Base-by-base conservation (phyloP, 2,113 vertebrate species). In the Coryphaenoides rupestris region DNA sequence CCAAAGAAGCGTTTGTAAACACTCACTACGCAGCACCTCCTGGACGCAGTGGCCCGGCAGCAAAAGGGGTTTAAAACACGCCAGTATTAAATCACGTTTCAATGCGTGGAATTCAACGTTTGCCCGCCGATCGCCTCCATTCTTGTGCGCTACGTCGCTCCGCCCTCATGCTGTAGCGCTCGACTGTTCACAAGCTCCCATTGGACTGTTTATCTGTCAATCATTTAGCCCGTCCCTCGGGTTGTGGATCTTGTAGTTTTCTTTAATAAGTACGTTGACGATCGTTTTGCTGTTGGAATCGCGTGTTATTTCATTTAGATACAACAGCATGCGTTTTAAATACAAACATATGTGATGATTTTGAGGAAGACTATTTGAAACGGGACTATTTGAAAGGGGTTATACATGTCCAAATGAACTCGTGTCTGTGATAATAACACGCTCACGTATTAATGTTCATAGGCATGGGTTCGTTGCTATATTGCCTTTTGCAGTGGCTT, bases 21-120 rank as follows among this genome's bases (percentile, higher is more conserved):
- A 3, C 28, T 49, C 21, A 22, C 2, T 21, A 40, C 33, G 13
- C 21, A 22, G 55, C 54, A n/a, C 22, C 22, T 45, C 50, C 46
- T 1, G 10, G n/a, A n/a, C n/a, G 1, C 19, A 40, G 21, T 19
- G 3, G 33, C n/a, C 3, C 7, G 40, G 13, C 60, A 59, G 63
- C 60, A 13, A 1, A 14, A 53, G n/a, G n/a, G 24, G 55, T 49
- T 10, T 16, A 4, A 63, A 15, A 47, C 9, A 3, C 17, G 5
- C 50, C 61, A 14, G 3, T 16, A 21, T 3, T 47, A 75, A 74
- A 76, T 52, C 17, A 21, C 54, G 58, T 70, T 70, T 81, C 66
- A 78, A 78, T 68, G 63, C 72, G 22, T 68, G 80, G 81, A 86
- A 75, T 77, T 66, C 75, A 80, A 68, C 82, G 83, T 88, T 88